Evolutionary conservation across 92 coral and sea anemone species (phyloP), one percentile per base, ranked within the genome.

Genomic region (Porites cylindrica): DNA sequence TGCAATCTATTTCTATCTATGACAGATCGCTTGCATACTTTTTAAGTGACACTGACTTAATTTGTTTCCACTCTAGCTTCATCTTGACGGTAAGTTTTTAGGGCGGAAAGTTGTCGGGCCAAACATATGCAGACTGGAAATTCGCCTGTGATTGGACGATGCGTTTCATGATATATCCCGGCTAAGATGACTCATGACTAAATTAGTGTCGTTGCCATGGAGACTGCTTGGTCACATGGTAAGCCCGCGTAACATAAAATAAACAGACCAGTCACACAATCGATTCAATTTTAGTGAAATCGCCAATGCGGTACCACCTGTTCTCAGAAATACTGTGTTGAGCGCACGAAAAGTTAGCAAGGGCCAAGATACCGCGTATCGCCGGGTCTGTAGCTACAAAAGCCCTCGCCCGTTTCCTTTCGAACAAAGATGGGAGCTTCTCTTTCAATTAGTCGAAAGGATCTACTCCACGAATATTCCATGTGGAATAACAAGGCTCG

Each of bases 271-370:
- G 93, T 90, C 94, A 92, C 94, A 89, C 91, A 88, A 86, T 88
- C 90, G 85, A 76, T 82, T 61, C 79, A 83, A 61, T 81, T 80
- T 61, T 65, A 72, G 93, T 91, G 91, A 90, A 93, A 86, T 80
- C 96, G 85, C 89, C 94, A 81, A 79, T 63, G 83, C 60, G 53
- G 67, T 51, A 90, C 98, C 98, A 95, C 98, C 98, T 95, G 98
- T 86, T 74, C 14, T 38, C 62, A 81, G 91, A 70, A 26, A 77
- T 80, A 73, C 70, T 75, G 85, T 84, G 98, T 93, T 81, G 94
- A 76, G 90, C 87, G 90, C 92, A 86, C 91, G 91, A 16, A 66
- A 63, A 79, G 5, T 43, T 18, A 91, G 58, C 82, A 59, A 76
- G 83, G 87, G 56, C 71, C 10, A 17, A 50, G 87, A 83, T 83